Evolutionary conservation across 2,888 invertebrate species (phyloP), one percentile per base, ranked within the genome.

Genomic region (Octonoba sinensis): DNA sequence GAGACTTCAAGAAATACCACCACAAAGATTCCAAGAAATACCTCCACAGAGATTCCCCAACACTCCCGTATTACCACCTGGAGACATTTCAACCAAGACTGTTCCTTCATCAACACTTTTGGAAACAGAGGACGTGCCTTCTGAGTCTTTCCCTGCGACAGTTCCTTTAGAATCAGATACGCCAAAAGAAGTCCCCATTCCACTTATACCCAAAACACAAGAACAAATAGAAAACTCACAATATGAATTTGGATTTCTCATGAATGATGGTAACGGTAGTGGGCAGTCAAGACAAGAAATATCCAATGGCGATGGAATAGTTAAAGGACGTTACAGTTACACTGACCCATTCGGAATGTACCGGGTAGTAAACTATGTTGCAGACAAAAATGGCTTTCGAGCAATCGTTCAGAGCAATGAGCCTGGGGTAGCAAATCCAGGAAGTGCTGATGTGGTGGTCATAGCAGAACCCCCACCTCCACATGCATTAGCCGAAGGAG

Each of bases 321-420:
- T 74, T 20, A 74, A 49, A 11, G 81, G 81, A 18, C 70, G 74
- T 54, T 82, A 82, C n/a, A 70, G 81, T 3, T 82, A 75, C 59
- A 56, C 51, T 22, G 81, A 74, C 36, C 36, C 36, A 8, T 20
- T 49, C 20, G 74, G 74, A 3, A 65, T 82, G 0, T 74, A 82
- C 27, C 74, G 74, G 8, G 8, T 75, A 1, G 81, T 82, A 11
- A 75, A 64, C 18, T 82, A 82, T 16, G 54, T 74, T 0, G 81
- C 81, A 2, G 81, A 82, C 44, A 74, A 74, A 44, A 64, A 74
- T 56, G 81, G 81, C 20, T 82, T 65, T 16, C 16, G 70, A 15
- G 81, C 74, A 0, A 57, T 65, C 12, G 46, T 82, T 0, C 27
- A 74, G n/a, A 70, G 57, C 3, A 82, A 82, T 49, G 81, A 75